Base-by-base conservation (phyloP, 92 coral and sea anemone genomes). In the Parazoanthus darwini region DNA sequence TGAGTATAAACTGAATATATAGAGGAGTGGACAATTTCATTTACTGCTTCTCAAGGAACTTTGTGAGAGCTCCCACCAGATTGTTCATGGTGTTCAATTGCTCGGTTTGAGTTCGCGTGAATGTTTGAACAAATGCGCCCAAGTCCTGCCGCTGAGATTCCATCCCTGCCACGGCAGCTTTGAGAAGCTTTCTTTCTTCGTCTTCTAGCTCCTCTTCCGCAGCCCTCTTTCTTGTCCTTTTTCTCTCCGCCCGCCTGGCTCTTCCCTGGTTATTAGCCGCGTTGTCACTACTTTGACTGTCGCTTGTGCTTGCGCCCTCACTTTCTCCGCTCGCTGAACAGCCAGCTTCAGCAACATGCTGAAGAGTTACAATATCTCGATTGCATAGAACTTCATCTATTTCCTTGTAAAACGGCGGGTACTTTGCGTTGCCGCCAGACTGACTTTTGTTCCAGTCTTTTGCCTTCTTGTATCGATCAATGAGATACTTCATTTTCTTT, bases 391-490 rank as follows among this genome's bases (percentile, higher is more conserved):
- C 90, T 15, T 68, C 82, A 73, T 90, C 90, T 58, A 87, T 90
- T 81, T 81, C 76, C 25, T 90, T 82, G 75, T 80, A 90, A 66
- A 90, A 87, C 82, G 80, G 54, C 37, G 88, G 74, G 68, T 87
- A 79, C 50, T 77, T 70, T 33, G 80, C 35, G 46, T 66, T 81
- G 14, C 92, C 84, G 38, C 90, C 78, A 68, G 90, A 70, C 56
- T 86, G 88, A 51, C 80, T 90, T 80, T 78, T 80, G 90, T 90
- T 90, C 92, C 90, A 86, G 50, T 86, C 89, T 81, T 90, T 90
- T 51, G 77, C 82, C 26, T 78, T 78, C 59, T 77, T 77, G 33
- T 77, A 77, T 39, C 81, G 81, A 23, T 77, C 81, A 77, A 42
- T 42, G 38, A 77, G 56, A 77, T 77, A 77, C 38, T 77, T 77